A percentile compares a stretch with the other conserved stretches of the same genome.
Evolutionary conservation across 1,140 invertebrate species (phyloP).

Genomic region (Nymphalis io): DNA sequence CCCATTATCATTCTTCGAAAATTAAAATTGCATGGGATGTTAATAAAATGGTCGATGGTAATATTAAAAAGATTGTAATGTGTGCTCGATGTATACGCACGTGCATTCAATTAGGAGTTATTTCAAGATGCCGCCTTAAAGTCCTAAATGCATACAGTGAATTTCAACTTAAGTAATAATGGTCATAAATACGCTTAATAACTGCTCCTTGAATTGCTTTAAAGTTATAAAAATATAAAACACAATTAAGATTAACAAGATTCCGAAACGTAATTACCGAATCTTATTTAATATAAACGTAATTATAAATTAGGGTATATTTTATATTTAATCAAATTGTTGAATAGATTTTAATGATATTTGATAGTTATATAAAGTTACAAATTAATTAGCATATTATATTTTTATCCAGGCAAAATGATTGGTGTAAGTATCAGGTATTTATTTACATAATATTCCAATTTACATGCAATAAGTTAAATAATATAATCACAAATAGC

Average conservation of each 20-base stretch:
- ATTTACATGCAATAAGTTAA: no score
- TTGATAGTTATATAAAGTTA: no score
- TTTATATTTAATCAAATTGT: no score
- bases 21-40: conserved; percentile 2
- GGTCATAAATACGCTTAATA: neutral
- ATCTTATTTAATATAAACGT: no score
- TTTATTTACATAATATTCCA: no score
- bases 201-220: neutral
- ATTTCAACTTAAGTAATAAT: neutral
- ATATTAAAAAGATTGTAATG: neutral
- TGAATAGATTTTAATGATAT: no score
- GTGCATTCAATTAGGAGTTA: neutral
- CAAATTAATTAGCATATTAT: no score
- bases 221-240: neutral
- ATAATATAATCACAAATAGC: no score
- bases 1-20: neutral
- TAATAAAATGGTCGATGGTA: neutral
- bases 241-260: neutral
- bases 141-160: neutral
- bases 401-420: no score
- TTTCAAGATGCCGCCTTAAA: neutral
- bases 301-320: no score
- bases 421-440: no score
- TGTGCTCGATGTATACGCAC: neutral
- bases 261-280: neutral